These are phyloP conservation scores for Tineola bisselliella DNA, from an alignment of 2,888 invertebrate genomes.

Conservation along the genomic window DNA sequence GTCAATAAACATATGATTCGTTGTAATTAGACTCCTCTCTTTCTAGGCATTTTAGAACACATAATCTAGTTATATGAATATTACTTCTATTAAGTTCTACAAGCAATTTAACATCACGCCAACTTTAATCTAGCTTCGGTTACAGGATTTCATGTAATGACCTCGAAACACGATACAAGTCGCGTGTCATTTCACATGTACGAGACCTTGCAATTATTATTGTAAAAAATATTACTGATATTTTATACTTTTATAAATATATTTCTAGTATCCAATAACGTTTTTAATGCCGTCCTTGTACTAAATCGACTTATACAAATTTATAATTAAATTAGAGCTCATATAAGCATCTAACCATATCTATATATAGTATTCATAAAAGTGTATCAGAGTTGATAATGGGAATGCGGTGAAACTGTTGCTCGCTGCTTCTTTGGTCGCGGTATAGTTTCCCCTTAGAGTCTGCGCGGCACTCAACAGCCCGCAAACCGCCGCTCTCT, in stretches of 20 bases:
- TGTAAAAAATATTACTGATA: too few relatives aligned
- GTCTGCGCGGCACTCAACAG: background rate
- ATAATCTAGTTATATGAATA: background rate
- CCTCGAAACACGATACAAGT: background rate
- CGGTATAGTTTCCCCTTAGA: background rate
- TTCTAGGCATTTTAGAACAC: too few relatives aligned
- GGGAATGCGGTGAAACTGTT: slow-evolving; percentile 6
- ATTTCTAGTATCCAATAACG: too few relatives aligned
- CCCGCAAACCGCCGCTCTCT: slow-evolving; percentile 11
- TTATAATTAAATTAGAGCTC: too few relatives aligned
- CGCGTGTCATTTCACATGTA: background rate
- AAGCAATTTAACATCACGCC: background rate
- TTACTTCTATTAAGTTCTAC: background rate
- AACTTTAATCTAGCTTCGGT: background rate
- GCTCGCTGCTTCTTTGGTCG: background rate
- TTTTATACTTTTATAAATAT: too few relatives aligned
- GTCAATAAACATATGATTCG: too few relatives aligned
- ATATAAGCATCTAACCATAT: too few relatives aligned
- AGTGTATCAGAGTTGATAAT: background rate
- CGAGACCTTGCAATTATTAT: too few relatives aligned
- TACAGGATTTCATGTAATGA: background rate
- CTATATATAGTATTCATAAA: background rate
- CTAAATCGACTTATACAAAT: too few relatives aligned
- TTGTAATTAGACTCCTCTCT: too few relatives aligned
- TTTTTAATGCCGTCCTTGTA: too few relatives aligned